Percentiles rank a stretch among this genome's conserved stretches.
Conservation (phyloP, 2,888 invertebrate species). For the Drosophila merina region DNA sequence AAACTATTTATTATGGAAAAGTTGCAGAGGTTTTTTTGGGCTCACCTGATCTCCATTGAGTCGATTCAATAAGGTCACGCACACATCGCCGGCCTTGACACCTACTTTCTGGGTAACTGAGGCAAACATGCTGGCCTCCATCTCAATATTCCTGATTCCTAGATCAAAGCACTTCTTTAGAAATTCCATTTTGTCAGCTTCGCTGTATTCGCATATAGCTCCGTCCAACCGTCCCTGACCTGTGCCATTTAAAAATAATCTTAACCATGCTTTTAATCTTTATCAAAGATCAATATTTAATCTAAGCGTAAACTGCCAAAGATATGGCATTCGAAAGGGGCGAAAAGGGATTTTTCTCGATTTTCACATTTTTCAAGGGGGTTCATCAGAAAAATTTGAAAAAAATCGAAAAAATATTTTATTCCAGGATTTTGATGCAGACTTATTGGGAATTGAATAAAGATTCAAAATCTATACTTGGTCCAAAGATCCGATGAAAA, state of each 20-base stretch:
- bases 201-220: constrained; percentile 88
- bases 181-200: constrained; percentile 87
- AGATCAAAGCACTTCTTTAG: constrained; percentile 84
- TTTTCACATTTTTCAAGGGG: too few species aligned
- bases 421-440: too few species aligned
- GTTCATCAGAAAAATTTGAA: too few species aligned
- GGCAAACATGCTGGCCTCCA: constrained; percentile 91
- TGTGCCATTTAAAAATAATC: constrained; percentile 64
- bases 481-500: too few species aligned
- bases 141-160: constrained; percentile 91
- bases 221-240: constrained; percentile 91
- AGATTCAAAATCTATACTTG: too few species aligned
- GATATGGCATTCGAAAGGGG: too few species aligned
- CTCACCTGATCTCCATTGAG: constrained; percentile 89
- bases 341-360: too few species aligned
- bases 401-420: too few species aligned
- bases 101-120: constrained; percentile 88
- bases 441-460: too few species aligned
- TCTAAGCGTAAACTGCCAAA: too few species aligned
- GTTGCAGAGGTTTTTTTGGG: neutral
- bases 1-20: neutral
- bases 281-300: too few species aligned
- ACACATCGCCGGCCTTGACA: constrained; percentile 88
- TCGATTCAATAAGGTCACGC: constrained; percentile 89
- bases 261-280: too few species aligned